A percentile compares a stretch with the other conserved stretches of the same genome.
Evolutionary conservation across 2,888 invertebrate species (phyloP).

Genomic region (Macaria liturata): DNA sequence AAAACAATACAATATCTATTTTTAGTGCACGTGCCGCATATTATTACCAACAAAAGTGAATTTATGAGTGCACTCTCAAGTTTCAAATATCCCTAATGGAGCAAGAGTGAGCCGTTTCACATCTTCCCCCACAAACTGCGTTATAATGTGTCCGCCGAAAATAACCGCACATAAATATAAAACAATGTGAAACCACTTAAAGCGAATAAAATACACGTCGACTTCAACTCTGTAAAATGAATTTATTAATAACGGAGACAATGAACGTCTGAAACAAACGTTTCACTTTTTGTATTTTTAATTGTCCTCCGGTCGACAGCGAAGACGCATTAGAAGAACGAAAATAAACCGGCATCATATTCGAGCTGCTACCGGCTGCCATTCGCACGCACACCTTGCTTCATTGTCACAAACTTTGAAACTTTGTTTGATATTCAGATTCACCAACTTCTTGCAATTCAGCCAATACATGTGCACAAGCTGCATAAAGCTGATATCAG

Average conservation of each 20-base stretch:
- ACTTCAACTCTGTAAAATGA: slow-evolving; percentile 82
- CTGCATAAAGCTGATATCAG: no score
- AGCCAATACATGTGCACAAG: no score
- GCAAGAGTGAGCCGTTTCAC: slow-evolving; percentile 78
- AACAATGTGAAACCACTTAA: slow-evolving; percentile 84
- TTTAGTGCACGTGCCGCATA: slow-evolving; percentile 51
- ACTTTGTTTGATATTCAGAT: neutral
- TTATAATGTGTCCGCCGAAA: slow-evolving; percentile 81
- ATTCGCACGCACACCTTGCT: slow-evolving; percentile 34
- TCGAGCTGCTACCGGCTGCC: slow-evolving; percentile 52
- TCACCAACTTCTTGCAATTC: no score
- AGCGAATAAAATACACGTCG: slow-evolving; percentile 83
- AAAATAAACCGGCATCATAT: slow-evolving; percentile 81
- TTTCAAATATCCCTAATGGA: slow-evolving; percentile 83
- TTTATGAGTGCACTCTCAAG: slow-evolving; percentile 82
- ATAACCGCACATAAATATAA: slow-evolving; percentile 83
- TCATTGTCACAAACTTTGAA: slow-evolving; percentile 15
- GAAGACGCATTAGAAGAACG: slow-evolving; percentile 80
- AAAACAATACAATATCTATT: slow-evolving; percentile 64
- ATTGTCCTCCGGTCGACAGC: slow-evolving; percentile 80
- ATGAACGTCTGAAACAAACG: slow-evolving; percentile 83
- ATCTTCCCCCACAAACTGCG: slow-evolving; percentile 82
- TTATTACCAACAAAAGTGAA: slow-evolving; percentile 78
- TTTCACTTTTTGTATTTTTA: slow-evolving; percentile 82
- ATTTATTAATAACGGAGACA: slow-evolving; percentile 84